These are phyloP conservation scores for Drosophila auraria DNA, from an alignment of 1,140 invertebrate genomes.

Conservation along the genomic window DNA sequence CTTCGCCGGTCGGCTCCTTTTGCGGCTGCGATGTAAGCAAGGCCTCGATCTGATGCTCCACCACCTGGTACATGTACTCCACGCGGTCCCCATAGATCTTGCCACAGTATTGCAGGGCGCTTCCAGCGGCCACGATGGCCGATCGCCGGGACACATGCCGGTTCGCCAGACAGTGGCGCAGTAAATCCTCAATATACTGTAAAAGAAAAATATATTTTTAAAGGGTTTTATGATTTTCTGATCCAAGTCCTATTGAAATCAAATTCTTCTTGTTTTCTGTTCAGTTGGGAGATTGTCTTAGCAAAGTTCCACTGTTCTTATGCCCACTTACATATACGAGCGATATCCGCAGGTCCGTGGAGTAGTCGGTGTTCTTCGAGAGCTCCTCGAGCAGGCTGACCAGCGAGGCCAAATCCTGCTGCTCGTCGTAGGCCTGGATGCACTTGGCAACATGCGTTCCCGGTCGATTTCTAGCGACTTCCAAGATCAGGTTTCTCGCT, in stretches of 20 bases:
- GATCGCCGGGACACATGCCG: constrained; percentile 38
- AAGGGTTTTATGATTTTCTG: not conserved
- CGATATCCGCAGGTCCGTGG: constrained; percentile 67
- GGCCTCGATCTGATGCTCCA: constrained; percentile 55
- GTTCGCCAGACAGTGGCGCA: constrained; percentile 4
- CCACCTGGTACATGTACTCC: constrained; percentile 55
- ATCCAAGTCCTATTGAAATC: not conserved
- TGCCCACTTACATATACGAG: constrained; percentile 65
- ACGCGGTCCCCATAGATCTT: constrained; percentile 69
- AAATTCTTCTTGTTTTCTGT: not conserved
- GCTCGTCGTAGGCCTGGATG: constrained; percentile 60
- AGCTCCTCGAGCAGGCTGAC: constrained; percentile 67
- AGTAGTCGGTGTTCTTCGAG: constrained; percentile 71
- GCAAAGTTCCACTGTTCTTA: not conserved
- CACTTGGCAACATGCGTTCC: constrained; percentile 69
- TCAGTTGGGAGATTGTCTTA: no score
- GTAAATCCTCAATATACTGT: constrained; percentile 61
- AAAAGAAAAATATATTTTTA: not conserved
- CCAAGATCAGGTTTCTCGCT: constrained; percentile 36
- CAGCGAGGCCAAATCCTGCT: constrained; percentile 41
- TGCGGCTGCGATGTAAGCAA: constrained; percentile 38
- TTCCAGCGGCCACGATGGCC: constrained; percentile 45
- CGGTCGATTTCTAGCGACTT: constrained; percentile 61
- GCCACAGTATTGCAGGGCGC: constrained; percentile 49
- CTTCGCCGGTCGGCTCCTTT: constrained; percentile 27